Base-by-base conservation (phyloP, 2,888 invertebrate genomes). In the Marasmarcha lunaedactyla region DNA sequence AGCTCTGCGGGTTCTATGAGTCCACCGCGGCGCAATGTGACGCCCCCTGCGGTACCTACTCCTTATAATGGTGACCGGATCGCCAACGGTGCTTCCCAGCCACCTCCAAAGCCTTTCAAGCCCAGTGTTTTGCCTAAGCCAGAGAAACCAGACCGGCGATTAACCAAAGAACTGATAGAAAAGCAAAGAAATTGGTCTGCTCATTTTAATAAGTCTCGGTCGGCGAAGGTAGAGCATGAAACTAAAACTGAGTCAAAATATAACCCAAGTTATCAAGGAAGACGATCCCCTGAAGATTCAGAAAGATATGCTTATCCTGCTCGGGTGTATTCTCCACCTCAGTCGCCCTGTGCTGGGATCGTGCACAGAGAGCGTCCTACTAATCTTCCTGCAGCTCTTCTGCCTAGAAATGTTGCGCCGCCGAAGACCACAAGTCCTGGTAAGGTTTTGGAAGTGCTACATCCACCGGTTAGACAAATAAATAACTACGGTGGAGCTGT, bases 111-210 rank as follows among this genome's bases (percentile, higher is more conserved):
- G 57, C 77, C 84, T 15, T 67, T 57, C 10, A 85, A 87, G 48
- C 86, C 87, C 4, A 85, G 86, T 46, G 81, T 87, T 43, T 79
- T 87, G 52, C 86, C 88, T 10, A 92, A 92, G 64, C 93, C 93
- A 0, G 93, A 93, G 56, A 93, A 93, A 68, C 92, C 93, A 2
- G 94, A 94, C 63, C 84, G 93, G 41, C 90, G 91, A 57, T 90
- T 93, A 55, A 93, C 92, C 46, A 91, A 93, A 51, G 94, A 95
- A 67, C 81, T 94, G 40, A 95, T 95, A 51, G 94, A 94, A 71
- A 93, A 94, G 58, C 95, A 94, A 63, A 90, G 91, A 62, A 95
- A 95, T 76, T 95, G 94, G 95, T 94, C 94, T 20, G 92, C 93
- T 44, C 94, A 94, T 72, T 95, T 94, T 67, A 91, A 91, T 43